phyloP scores from a whole-genome alignment of 2,797 vertebrate species.

The Periophthalmus magnuspinnatus region DNA sequence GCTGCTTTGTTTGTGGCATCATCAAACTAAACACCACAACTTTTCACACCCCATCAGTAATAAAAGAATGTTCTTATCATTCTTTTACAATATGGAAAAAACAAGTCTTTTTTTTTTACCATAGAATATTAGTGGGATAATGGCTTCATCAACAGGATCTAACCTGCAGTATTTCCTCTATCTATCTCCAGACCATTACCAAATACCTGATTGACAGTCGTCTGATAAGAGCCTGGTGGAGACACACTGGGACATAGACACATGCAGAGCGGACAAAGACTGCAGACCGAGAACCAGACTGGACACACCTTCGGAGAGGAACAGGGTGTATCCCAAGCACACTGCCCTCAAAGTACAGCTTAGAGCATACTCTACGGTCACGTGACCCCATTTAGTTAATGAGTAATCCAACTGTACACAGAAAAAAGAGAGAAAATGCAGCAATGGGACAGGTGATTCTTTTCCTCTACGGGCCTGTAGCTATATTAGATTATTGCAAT shows the following conservation, averaged over 20 bases:
- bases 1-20: not conserved
- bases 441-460: not conserved
- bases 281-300: conserved; percentile 50
- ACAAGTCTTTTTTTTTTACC: not conserved
- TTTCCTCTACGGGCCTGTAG: not conserved
- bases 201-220: conserved; percentile 48
- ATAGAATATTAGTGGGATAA: no score
- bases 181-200: conserved; percentile 29
- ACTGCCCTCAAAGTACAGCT: conserved; percentile 40
- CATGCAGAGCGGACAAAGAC: not conserved
- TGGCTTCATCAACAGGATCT: not conserved
- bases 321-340: conserved; percentile 55
- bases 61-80: not conserved
- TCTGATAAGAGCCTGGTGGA: conserved; percentile 46
- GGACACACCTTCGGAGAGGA: conserved; percentile 33
- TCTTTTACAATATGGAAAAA: not conserved
- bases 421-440: not conserved
- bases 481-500: not conserved
- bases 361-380: conserved; percentile 46
- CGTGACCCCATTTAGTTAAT: conserved; percentile 30
- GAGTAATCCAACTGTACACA: not conserved
- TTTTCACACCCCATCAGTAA: not conserved
- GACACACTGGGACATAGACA: conserved; percentile 31
- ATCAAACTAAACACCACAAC: not conserved
- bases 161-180: not conserved